phyloP scores from a whole-genome alignment of 2,888 invertebrate species.

The Synanthedon vespiformis region DNA sequence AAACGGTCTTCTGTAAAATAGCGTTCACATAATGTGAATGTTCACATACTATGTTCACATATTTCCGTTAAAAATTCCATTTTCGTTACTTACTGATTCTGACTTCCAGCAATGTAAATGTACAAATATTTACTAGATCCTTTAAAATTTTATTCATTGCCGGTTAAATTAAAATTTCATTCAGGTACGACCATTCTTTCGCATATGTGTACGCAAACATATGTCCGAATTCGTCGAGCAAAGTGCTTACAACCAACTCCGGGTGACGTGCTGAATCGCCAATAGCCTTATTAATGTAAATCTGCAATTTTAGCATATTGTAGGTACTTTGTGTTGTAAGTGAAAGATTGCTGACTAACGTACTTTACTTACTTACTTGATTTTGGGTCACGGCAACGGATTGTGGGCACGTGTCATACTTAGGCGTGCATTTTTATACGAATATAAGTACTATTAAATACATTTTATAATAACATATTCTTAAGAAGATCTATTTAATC shows the following conservation, averaged over 20 bases:
- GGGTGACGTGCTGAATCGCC: conserved; percentile 41
- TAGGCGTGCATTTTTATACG: too few species aligned
- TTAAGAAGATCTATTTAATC: too few species aligned
- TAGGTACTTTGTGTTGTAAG: conserved; percentile 10
- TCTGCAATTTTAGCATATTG: conserved; percentile 15
- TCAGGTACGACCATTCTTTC: conserved; percentile 23
- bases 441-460: too few species aligned
- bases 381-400: conserved; percentile 39
- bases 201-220: conserved; percentile 41
- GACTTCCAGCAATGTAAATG: conserved; percentile 9
- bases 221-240: conserved; percentile 46
- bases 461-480: too few species aligned
- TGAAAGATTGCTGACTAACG: conserved; percentile 24
- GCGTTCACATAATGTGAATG: too few species aligned
- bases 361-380: conserved; percentile 16
- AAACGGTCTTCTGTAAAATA: too few species aligned
- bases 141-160: too few species aligned
- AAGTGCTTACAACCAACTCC: conserved; percentile 19
- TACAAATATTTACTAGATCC: conserved; percentile 4
- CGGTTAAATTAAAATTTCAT: conserved; percentile 28
- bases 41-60: too few species aligned
- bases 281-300: conserved; percentile 53
- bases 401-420: conserved; percentile 20
- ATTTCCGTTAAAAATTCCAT: too few species aligned
- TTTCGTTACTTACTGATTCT: too few species aligned